Base-by-base conservation (phyloP, 2,113 vertebrate genomes). In the Nycticorax nycticorax region DNA sequence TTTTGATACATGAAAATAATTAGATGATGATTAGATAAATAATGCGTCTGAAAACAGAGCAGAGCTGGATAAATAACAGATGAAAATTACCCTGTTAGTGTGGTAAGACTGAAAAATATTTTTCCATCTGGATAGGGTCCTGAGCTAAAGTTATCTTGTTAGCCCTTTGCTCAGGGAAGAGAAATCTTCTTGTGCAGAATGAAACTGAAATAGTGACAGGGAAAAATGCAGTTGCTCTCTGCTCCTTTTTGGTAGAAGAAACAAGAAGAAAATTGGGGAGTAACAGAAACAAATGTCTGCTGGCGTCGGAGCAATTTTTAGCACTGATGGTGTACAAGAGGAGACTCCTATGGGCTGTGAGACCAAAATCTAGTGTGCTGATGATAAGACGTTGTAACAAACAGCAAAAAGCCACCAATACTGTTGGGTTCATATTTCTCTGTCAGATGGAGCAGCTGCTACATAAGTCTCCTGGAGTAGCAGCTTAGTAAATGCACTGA, bases 1-100 rank as follows among this genome's bases (percentile, higher is more conserved):
- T 87, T 63, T 59, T 94, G 66, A 57, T 94, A 95, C 56, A 53
- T 87, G 37, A 85, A 96, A 95, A 95, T 94, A 93, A 96, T 94
- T 94, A 88, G 78, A 59, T 82, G 57, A 86, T 79, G 74, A 52
- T 53, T 93, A 62, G 66, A 79, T 88, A 96, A 96, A 83, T 88
- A 91, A 84, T 74, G 33, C 28, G 37, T 76, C 82, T 81, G 77
- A 93, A 91, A 95, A 73, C 62, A 82, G 77, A 93, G 43, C 19
- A 20, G 59, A 50, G 6, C 48, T 79, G 62, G n/a, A 22, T 92
- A 68, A 62, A 56, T 91, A 83, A 84, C 93, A 73, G 74, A 72
- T 79, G 45, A 96, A 89, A 86, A 89, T 88, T 68, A 62, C 32
- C n/a, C 69, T 71, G 39, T 41, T 95, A 72, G 35, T 72, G 47